These are phyloP conservation scores for Merluccius polli DNA, from an alignment of 2,797 vertebrate genomes.

Conservation along the genomic window DNA sequence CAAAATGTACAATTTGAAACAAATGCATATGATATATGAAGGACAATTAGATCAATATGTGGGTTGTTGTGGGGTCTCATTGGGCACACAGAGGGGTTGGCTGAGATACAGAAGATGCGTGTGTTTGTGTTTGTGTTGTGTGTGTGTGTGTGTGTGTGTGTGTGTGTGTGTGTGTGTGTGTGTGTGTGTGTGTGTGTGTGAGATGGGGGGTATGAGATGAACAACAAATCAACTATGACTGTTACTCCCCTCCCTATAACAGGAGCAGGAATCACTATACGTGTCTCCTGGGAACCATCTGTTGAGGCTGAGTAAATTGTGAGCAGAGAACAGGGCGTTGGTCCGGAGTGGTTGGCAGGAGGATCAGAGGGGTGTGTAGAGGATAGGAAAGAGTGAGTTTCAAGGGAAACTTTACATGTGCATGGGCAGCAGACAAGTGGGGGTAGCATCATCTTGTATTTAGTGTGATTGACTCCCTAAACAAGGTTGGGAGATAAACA, in stretches of 20 bases:
- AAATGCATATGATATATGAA: not conserved
- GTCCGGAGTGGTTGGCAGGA: not conserved
- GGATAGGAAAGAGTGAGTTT: not conserved
- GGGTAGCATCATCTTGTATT: not conserved
- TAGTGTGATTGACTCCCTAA: not conserved
- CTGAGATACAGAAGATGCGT: slow-evolving; percentile 6
- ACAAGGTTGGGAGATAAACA: not conserved
- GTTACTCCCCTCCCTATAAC: slow-evolving; percentile 6
- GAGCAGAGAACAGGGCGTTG: slow-evolving; percentile 21
- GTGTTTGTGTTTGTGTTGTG: too few species aligned
- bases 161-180: too few species aligned
- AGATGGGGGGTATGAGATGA: not conserved
- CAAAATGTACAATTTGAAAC: not conserved
- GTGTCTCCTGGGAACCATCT: slow-evolving; percentile 17
- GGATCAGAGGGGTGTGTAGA: not conserved
- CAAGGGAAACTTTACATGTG: not conserved
- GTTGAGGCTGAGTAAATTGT: slow-evolving; percentile 32
- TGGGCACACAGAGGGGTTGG: slow-evolving; percentile 21
- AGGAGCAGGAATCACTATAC: slow-evolving; percentile 23
- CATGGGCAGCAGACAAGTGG: not conserved
- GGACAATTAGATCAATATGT: not conserved
- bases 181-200: too few species aligned
- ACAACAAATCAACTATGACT: not conserved
- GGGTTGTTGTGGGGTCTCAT: slow-evolving; percentile 44
- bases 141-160: too few species aligned